These are phyloP conservation scores for Coleophora flavipennella DNA, from an alignment of 2,888 invertebrate species.

Conservation along the genomic window DNA sequence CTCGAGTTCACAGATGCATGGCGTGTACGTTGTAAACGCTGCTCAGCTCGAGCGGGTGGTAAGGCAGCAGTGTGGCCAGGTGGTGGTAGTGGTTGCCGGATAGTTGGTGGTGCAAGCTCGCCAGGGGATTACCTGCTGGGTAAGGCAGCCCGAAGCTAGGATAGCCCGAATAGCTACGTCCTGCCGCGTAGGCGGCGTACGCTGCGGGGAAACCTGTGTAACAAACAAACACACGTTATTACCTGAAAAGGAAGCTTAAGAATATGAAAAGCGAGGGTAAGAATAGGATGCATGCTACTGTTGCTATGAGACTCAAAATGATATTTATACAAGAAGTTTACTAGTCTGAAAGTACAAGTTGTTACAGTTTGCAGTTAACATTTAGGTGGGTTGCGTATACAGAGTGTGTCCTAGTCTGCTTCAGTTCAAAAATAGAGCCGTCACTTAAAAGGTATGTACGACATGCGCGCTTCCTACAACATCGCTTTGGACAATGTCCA, in stretches of 20 bases:
- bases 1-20: conserved; percentile 83
- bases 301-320: too few species aligned
- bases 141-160: conserved; percentile 98
- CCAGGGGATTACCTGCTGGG: conserved; percentile 94
- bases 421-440: conserved; percentile 56
- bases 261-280: conserved; percentile 30
- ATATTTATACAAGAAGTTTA: too few species aligned
- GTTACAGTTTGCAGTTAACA: conserved; percentile 22
- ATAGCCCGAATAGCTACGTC: conserved; percentile 97
- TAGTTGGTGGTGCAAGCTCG: conserved; percentile 83
- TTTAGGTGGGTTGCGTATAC: background rate
- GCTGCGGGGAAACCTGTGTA: conserved; percentile 93
- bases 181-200: conserved; percentile 96
- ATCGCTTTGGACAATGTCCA: conserved; percentile 64
- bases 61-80: conserved; percentile 75
- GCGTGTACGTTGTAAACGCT: conserved; percentile 82
- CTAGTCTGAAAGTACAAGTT: conserved; percentile 17
- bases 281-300: conserved; percentile 42
- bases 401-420: conserved; percentile 20
- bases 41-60: conserved; percentile 77
- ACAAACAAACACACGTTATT: conserved; percentile 47
- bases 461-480: conserved; percentile 46
- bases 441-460: conserved; percentile 53
- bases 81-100: conserved; percentile 76
- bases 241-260: conserved; percentile 16